phyloP scores from a whole-genome alignment of 2,113 vertebrate species.

The Bettongia penicillata region DNA sequence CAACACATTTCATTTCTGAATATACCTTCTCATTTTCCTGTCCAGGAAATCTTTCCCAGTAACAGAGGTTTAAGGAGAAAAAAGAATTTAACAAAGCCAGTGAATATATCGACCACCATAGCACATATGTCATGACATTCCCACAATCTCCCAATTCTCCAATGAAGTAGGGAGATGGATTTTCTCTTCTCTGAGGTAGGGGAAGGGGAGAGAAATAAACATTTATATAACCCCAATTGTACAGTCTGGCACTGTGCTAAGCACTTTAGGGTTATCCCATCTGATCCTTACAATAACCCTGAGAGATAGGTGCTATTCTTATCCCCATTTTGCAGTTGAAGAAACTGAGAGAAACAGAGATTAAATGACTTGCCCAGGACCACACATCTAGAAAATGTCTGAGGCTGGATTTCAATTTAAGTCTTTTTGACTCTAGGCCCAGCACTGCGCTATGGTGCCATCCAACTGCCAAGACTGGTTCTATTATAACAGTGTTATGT shows the following conservation, averaged over 20 bases:
- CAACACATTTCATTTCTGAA: background rate
- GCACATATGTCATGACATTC: background rate
- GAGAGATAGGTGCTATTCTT: background rate
- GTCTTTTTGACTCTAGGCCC: background rate
- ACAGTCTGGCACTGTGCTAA: background rate
- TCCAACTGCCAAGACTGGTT: background rate
- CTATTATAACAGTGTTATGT: background rate
- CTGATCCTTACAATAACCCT: background rate
- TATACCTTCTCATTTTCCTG: background rate
- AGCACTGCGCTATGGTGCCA: background rate
- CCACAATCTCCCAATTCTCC: background rate
- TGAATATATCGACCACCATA: background rate
- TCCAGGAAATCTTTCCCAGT: background rate
- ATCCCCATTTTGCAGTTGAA: background rate
- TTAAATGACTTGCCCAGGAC: background rate
- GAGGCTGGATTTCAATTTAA: background rate
- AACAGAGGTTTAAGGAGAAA: background rate
- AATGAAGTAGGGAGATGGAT: background rate
- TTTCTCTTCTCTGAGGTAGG: background rate
- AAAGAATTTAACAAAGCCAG: background rate
- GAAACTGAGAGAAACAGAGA: background rate
- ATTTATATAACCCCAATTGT: background rate
- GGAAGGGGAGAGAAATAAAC: background rate
- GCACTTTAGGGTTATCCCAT: background rate
- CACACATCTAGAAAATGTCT: background rate